Evolutionary conservation across 2,888 invertebrate species (phyloP), one percentile per base, ranked within the genome.

Genomic region (Melanotus villosus): DNA sequence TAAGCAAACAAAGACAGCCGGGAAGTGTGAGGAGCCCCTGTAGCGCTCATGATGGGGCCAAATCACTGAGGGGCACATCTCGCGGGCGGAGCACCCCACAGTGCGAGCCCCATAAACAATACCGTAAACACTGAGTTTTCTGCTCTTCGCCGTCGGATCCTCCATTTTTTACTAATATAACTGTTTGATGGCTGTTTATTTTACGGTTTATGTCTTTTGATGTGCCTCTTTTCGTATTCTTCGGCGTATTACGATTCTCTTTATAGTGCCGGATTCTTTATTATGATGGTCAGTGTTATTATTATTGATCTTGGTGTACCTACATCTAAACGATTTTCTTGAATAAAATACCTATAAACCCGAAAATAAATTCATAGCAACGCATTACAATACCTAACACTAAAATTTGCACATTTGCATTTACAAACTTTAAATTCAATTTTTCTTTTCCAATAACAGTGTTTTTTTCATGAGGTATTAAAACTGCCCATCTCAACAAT

Each of bases 131-230:
- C 79, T 68, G 77, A 73, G 72, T 77, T 76, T 74, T 75, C 71
- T 74, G 73, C 74, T 76, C 71, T 60, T 66, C 78, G 68, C 79
- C 67, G 74, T 79, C 70, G 79, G 77, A 75, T 73, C 70, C 75
- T 74, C 76, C 79, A 79, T 78, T 81, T 80, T 80, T 80, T 80
- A 81, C 80, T 80, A 81, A 81, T 80, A 81, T 81, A 78, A 78
- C 80, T 75, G 76, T 80, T 81, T 80, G 81, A 80, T 79, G 79
- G 81, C 77, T 82, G 81, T 80, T 82, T 82, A 82, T 81, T 81
- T 80, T 80, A 76, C 78, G 74, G 73, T 81, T 81, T 81, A 81
- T 80, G 80, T 75, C 70, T 76, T 73, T 70, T 58, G 70, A 73
- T 69, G 72, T 56, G 54, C 58, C 52, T 70, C 57, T 66, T 68